These are phyloP conservation scores for Calonectris borealis DNA, from an alignment of 2,113 vertebrate genomes.

Conservation along the genomic window DNA sequence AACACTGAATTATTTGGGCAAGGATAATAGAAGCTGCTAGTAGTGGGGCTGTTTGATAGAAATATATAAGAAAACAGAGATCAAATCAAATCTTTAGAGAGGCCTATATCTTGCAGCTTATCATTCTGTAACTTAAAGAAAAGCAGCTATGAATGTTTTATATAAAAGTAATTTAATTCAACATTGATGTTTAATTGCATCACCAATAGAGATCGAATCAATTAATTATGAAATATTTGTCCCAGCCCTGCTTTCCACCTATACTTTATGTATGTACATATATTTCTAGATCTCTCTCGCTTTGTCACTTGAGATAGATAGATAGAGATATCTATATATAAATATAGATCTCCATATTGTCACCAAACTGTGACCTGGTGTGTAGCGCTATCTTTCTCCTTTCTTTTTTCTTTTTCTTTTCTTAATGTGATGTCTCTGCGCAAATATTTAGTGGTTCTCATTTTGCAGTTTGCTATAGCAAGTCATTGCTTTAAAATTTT, in stretches of 20 bases:
- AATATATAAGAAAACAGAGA: not conserved
- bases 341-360: slow-evolving; percentile 23
- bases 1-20: not conserved
- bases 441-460: slow-evolving; percentile 50
- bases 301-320: not conserved
- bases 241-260: slow-evolving; percentile 1
- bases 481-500: not conserved
- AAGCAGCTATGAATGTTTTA: slow-evolving; percentile 60
- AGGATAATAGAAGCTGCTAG: slow-evolving; percentile 8
- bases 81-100: slow-evolving; percentile 11
- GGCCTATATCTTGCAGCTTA: slow-evolving; percentile 50
- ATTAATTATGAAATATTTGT: slow-evolving; percentile 49
- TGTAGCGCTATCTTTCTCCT: slow-evolving; percentile 76
- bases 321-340: not conserved
- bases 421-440: slow-evolving; percentile 69
- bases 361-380: slow-evolving; percentile 83
- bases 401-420: slow-evolving; percentile 46
- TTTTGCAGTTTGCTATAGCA: slow-evolving; percentile 67
- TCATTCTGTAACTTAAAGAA: slow-evolving; percentile 58
- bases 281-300: not conserved
- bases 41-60: not conserved
- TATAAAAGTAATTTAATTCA: slow-evolving; percentile 53
- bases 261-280: slow-evolving; percentile 46
- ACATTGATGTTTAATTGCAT: slow-evolving; percentile 52
- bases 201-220: slow-evolving; percentile 35